Evolutionary conservation across 92 coral and sea anemone species (phyloP).

Genomic region (Micromussa lordhowensis): DNA sequence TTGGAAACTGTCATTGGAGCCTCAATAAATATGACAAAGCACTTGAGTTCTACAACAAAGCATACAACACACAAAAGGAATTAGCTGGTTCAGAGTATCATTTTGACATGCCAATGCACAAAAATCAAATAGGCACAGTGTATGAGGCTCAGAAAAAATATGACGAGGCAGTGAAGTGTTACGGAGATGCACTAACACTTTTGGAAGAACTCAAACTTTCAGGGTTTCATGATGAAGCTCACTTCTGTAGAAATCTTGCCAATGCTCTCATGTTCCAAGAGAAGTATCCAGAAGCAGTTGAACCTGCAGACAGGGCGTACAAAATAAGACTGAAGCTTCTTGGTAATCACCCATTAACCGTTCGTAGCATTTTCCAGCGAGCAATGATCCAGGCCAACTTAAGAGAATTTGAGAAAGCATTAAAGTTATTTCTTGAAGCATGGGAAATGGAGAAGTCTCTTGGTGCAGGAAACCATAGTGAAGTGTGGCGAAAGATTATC

Average conservation of each 20-base stretch:
- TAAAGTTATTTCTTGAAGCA: constrained; percentile 50
- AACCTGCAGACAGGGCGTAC: constrained; percentile 61
- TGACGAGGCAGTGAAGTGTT: constrained; percentile 50
- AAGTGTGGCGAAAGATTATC: constrained; percentile 45
- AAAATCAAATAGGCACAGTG: constrained; percentile 68
- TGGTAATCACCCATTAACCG: constrained; percentile 68
- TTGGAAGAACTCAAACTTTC: constrained; percentile 51
- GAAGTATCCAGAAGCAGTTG: constrained; percentile 58
- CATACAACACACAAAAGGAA: constrained; percentile 43
- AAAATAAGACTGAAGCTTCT: constrained; percentile 37
- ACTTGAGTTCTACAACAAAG: constrained; percentile 25
- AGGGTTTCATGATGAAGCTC: constrained; percentile 64
- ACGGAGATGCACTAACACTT: constrained; percentile 53
- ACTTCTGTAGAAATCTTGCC: constrained; percentile 67
- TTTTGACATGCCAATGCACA: constrained; percentile 67
- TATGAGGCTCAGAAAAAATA: constrained; percentile 50
- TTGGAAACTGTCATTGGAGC: constrained; percentile 65
- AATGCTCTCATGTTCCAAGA: constrained; percentile 60
- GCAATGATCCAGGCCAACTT: constrained; percentile 65
- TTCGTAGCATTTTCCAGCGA: constrained; percentile 64
- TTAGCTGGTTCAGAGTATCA: constrained; percentile 53
- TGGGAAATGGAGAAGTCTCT: constrained; percentile 72
- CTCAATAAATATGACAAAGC: constrained; percentile 45
- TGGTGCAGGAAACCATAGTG: constrained; percentile 62
- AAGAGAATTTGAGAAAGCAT: constrained; percentile 37